Base-by-base conservation (phyloP, 2,888 invertebrate species). In the Eudemis profundana region DNA sequence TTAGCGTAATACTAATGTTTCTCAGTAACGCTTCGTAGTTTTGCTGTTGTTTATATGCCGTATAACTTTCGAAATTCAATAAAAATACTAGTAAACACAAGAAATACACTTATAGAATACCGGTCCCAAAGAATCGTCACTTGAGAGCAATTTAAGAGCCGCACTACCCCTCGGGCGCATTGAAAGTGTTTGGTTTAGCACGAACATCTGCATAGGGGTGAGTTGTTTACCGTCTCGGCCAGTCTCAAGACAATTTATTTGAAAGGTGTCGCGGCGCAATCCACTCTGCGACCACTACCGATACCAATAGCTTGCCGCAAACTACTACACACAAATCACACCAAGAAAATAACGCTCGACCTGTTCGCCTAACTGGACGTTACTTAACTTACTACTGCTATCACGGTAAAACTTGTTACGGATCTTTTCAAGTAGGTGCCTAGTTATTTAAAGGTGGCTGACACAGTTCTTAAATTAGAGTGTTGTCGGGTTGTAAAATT, bases 181-280 rank as follows among this genome's bases (percentile, higher is more conserved):
- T 82, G 82, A 81, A 84, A 82, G 82, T 83, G 86, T 84, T 87
- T 83, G 79, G 81, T 84, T 86, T 82, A 79, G 76, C 77, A 71
- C 75, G 78, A 81, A 83, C 81, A 87, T 90, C 88, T 89, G 89
- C 90, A 90, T 89, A 84, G 82, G 78, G 82, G 82, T 77, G 85
- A 85, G 82, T 87, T 90, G 91, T 90, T 90, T 90, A 90, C 89
- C 79, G 83, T 79, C 82, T 79, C 81, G 78, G 78, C 70, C 76
- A 84, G 86, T 88, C 87, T 89, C 92, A 83, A 83, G 85, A 90
- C 92, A 92, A 92, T 92, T 89, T 91, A 85, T 89, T 90, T 90
- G 89, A 92, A 90, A 92, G 92, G 90, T 90, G 89, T 90, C 89
- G 83, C 78, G 73, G 82, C 78, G 89, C 89, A 90, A 90, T 91